These are phyloP conservation scores for Drosophila serrata DNA, from an alignment of 1,140 invertebrate species.

Conservation along the genomic window DNA sequence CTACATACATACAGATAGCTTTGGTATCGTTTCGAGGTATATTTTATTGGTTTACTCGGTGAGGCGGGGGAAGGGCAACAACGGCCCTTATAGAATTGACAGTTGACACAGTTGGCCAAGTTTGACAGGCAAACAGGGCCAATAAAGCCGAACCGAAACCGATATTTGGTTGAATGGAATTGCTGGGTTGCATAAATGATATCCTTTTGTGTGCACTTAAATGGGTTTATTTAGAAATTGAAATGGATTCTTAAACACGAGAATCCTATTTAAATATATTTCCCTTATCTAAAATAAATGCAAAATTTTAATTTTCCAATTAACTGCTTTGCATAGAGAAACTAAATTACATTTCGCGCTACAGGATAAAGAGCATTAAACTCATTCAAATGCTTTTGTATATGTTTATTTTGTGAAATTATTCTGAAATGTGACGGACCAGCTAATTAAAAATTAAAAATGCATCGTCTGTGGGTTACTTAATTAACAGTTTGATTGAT, in stretches of 20 bases:
- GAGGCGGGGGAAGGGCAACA: neutral
- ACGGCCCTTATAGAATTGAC: constrained; percentile 37
- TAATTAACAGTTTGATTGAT: constrained; percentile 83
- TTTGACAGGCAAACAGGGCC: constrained; percentile 40
- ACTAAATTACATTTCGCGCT: constrained; percentile 5
- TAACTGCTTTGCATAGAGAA: constrained; percentile 1
- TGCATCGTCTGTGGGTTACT: constrained; percentile 69
- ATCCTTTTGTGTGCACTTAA: constrained; percentile 20
- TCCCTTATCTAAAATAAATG: neutral
- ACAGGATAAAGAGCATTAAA: constrained; percentile 18
- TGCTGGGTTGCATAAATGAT: constrained; percentile 48
- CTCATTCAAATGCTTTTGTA: constrained; percentile 17
- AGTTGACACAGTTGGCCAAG: constrained; percentile 61
- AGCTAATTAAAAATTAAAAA: constrained; percentile 76
- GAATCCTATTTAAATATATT: neutral
- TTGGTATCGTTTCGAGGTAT: constrained; percentile 3
- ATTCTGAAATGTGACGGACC: constrained; percentile 37
- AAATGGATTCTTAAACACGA: neutral
- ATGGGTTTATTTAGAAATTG: constrained; percentile 1
- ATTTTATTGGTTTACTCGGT: constrained; percentile 11
- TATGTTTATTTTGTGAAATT: constrained; percentile 29
- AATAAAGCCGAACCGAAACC: constrained; percentile 20
- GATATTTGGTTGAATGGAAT: constrained; percentile 13
- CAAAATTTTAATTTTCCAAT: neutral
- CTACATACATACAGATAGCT: constrained; percentile 42